phyloP scores from a whole-genome alignment of 1,140 invertebrate genomes.

The Cydia splendana region DNA sequence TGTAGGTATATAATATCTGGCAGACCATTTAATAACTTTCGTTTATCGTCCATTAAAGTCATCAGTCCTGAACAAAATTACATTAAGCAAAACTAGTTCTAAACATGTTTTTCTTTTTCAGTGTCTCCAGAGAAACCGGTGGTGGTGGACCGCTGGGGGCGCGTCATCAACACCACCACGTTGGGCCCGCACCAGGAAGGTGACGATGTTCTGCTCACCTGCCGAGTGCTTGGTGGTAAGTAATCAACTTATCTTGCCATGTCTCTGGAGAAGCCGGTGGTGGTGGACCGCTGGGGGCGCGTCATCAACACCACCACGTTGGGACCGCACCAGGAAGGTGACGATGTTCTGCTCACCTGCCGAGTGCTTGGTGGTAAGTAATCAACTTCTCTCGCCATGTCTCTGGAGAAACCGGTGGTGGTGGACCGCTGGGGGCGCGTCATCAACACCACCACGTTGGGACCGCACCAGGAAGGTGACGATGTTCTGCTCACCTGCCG shows the following conservation, averaged over 20 bases:
- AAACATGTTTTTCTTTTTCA: conserved; percentile 65
- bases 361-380: conserved; percentile 80
- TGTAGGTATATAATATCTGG: too few relatives aligned
- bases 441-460: conserved; percentile 86
- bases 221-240: conserved; percentile 82
- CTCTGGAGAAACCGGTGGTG: too few relatives aligned
- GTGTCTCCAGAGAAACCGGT: conserved; percentile 92
- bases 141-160: conserved; percentile 89
- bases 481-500: conserved; percentile 82
- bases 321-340: conserved; percentile 88
- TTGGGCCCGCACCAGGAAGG: conserved; percentile 90
- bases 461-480: conserved; percentile 88
- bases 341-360: conserved; percentile 82
- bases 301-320: conserved; percentile 86
- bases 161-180: conserved; percentile 85
- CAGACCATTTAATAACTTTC: too few relatives aligned
- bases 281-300: conserved; percentile 88
- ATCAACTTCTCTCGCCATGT: too few relatives aligned
- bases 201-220: conserved; percentile 82
- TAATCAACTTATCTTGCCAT: conserved; percentile 81
- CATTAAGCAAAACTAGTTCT: not conserved
- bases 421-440: conserved; percentile 88
- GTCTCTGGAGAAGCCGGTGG: conserved; percentile 90
- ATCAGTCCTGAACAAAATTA: too few relatives aligned
- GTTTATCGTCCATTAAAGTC: too few relatives aligned